These are phyloP conservation scores for Agapornis canus DNA, from an alignment of 2,797 vertebrate species.

Conservation along the genomic window DNA sequence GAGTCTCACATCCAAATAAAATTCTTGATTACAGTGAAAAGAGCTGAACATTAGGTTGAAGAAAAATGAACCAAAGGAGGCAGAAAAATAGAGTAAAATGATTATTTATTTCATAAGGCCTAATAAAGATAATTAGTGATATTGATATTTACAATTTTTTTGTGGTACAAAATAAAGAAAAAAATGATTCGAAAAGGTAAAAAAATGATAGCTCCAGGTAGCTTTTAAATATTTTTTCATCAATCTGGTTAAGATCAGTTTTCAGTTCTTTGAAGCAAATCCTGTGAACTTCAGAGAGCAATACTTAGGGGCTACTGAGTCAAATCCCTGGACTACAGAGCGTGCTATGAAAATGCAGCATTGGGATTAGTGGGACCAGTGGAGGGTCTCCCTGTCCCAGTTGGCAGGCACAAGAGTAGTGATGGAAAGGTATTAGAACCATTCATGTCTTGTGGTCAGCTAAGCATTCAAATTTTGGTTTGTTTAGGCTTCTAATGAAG, in stretches of 20 bases:
- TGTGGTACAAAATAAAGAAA: neutral
- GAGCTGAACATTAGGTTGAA: neutral
- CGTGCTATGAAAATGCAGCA: neutral
- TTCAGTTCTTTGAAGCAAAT: neutral
- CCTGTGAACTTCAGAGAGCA: neutral
- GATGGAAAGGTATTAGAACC: neutral
- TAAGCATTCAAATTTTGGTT: neutral
- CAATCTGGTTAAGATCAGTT: neutral
- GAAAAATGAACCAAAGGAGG: neutral
- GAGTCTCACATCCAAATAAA: neutral
- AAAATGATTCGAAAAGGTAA: neutral
- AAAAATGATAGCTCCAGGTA: neutral
- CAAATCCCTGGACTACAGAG: neutral
- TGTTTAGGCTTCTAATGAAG: neutral
- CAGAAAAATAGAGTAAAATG: neutral
- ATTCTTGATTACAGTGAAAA: neutral
- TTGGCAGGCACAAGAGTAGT: neutral
- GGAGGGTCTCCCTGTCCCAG: neutral
- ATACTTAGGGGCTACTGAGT: neutral
- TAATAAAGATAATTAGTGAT: neutral
- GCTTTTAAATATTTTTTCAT: neutral
- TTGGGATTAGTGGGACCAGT: fast-evolving
- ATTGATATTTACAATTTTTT: neutral
- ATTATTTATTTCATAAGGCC: neutral
- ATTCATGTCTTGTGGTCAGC: neutral